These are phyloP conservation scores for Heterohyrax brucei DNA, from an alignment of 2,797 vertebrate species.

Conservation along the genomic window DNA sequence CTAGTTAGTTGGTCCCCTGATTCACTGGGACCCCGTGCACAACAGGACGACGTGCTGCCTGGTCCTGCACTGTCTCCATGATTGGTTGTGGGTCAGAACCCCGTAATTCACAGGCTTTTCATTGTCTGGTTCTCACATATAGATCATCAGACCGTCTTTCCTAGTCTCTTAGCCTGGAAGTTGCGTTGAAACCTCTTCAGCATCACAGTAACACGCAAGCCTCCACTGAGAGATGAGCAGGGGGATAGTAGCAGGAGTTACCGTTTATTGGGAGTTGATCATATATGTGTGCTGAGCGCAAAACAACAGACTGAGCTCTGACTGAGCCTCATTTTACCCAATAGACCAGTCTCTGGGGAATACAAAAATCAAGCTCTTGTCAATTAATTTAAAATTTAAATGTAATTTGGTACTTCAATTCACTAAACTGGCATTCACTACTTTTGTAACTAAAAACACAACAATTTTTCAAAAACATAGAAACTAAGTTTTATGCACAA, in stretches of 20 bases:
- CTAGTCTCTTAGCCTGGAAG: background rate
- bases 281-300: background rate
- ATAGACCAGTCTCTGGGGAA: slow-evolving; percentile 39
- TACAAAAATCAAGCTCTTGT: slow-evolving; percentile 16
- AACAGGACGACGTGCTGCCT: background rate
- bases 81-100: background rate
- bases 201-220: background rate
- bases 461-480: background rate
- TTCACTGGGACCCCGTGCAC: background rate
- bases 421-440: slow-evolving; percentile 58
- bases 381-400: slow-evolving; percentile 78
- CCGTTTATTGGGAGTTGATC: background rate
- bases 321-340: background rate
- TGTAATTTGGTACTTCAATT: slow-evolving; percentile 71
- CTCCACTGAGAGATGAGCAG: background rate
- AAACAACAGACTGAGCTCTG: background rate
- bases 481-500: slow-evolving; percentile 46
- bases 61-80: background rate
- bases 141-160: background rate
- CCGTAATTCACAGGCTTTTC: background rate
- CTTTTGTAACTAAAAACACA: slow-evolving; percentile 76
- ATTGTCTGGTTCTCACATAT: background rate
- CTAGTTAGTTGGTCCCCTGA: background rate
- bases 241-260: no score
- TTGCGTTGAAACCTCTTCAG: background rate